A percentile compares a stretch with the other conserved stretches of the same genome.
Evolutionary conservation across 2,888 invertebrate genomes (phyloP).

Genomic region (Xanthia icteritia): DNA sequence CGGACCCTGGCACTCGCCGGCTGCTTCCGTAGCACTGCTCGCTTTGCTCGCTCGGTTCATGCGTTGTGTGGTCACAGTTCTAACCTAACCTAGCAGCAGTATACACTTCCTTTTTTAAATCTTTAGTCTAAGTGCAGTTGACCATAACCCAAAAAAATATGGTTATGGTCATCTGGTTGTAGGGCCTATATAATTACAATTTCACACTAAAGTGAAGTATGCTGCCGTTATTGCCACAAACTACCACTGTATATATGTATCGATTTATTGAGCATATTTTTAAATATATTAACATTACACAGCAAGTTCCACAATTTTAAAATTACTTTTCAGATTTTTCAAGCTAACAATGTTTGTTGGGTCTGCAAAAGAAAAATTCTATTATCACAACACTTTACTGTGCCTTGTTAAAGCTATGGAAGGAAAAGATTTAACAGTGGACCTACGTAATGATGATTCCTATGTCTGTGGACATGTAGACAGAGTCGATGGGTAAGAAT

Average conservation of each 20-base stretch:
- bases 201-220: neutral
- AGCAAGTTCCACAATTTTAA: neutral
- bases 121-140: neutral
- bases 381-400: constrained; percentile 91
- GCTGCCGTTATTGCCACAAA: neutral
- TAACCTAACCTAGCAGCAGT: no score
- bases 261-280: neutral
- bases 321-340: constrained; percentile 34
- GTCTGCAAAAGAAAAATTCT: constrained; percentile 83
- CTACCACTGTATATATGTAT: neutral
- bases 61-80: no score
- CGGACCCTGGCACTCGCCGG: no score
- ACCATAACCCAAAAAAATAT: neutral
- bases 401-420: constrained; percentile 91
- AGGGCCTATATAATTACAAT: neutral
- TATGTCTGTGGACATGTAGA: constrained; percentile 91
- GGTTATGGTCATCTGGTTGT: neutral
- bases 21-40: no score
- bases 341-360: constrained; percentile 77
- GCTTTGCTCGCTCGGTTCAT: no score
- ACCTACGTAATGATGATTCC: constrained; percentile 92
- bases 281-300: neutral
- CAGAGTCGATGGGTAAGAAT: constrained; percentile 91
- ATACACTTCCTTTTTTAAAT: no score
- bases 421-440: constrained; percentile 91